Base-by-base conservation (phyloP, 2,888 invertebrate species). In the Drosophila colorata region DNA sequence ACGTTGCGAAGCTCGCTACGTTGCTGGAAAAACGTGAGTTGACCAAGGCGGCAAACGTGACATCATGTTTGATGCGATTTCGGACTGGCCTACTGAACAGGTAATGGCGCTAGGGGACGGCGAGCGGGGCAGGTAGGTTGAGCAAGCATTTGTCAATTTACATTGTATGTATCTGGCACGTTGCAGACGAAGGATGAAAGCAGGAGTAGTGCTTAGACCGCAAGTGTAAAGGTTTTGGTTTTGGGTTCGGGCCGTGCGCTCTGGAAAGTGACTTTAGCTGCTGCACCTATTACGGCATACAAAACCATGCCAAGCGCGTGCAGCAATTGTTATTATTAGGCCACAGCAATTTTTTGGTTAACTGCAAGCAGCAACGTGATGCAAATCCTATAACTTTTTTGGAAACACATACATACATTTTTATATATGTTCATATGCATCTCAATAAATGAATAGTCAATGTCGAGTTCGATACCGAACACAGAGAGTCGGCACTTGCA, bases 11-110 rank as follows among this genome's bases (percentile, higher is more conserved):
- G 68, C 38, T 11, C 31, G 48, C 66, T 44, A 71, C 52, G 71
- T 80, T 72, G 86, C 67, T 74, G 53, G 55, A 67, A 86, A 83
- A 83, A 83, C 83, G 86, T 86, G 83, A 83, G 74, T 65, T 53
- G 43, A 16, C 44, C 48, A 56, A 48, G 60, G 38, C 49, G 59
- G 63, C 69, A 86, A 83, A 83, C 83, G 83, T 86, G 83, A 83
- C 83, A 63, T 69, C 76, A 80, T 63, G 80, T 80, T 86, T 69
- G 86, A 83, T 73, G 66, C 55, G 65, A 74, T 80, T 70, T 48
- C 60, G 43, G 46, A 43, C 71, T 85, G 82, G 86, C 86, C 83
- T 83, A 86, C 72, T 83, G 73, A 86, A 59, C 83, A 64, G 49
- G 69, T 66, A 57, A 65, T 31, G 78, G 65, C 28, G 14, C 6